phyloP scores from a whole-genome alignment of 2,888 invertebrate species.

The Cantharis rustica region DNA sequence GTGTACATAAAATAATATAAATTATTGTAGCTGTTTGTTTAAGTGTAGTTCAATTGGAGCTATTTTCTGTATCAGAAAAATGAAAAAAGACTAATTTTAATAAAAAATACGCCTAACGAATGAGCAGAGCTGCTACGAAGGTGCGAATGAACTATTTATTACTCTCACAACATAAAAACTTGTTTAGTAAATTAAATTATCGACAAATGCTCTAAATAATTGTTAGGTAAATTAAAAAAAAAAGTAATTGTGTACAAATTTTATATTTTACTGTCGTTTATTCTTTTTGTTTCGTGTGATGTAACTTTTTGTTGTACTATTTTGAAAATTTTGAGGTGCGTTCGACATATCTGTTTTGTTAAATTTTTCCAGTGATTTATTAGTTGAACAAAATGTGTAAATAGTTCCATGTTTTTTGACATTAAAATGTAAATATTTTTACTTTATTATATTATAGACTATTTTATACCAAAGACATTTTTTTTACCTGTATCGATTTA shows the following conservation, averaged over 20 bases:
- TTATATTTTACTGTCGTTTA: neutral
- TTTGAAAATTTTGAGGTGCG: neutral
- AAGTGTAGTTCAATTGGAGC: conserved; percentile 5
- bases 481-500: neutral
- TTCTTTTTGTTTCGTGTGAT: neutral
- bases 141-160: neutral
- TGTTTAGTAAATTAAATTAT: neutral
- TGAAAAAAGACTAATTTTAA: neutral
- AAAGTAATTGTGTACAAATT: neutral
- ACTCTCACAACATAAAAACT: neutral
- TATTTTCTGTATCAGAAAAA: conserved; percentile 31
- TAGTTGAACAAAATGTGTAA: conserved; percentile 16
- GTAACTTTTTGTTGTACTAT: neutral
- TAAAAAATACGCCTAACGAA: neutral
- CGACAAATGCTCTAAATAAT: neutral
- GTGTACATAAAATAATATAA: conserved; percentile 7
- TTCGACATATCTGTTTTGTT: conserved; percentile 23
- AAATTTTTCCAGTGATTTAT: conserved; percentile 4
- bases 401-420: conserved; percentile 15
- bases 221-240: neutral
- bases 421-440: conserved; percentile 26
- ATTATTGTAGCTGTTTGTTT: conserved; percentile 62
- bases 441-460: conserved; percentile 28
- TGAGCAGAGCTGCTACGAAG: neutral
- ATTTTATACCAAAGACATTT: conserved; percentile 15